Conservation (phyloP, 1,140 invertebrate genomes). For the Drosophila athabasca region DNA sequence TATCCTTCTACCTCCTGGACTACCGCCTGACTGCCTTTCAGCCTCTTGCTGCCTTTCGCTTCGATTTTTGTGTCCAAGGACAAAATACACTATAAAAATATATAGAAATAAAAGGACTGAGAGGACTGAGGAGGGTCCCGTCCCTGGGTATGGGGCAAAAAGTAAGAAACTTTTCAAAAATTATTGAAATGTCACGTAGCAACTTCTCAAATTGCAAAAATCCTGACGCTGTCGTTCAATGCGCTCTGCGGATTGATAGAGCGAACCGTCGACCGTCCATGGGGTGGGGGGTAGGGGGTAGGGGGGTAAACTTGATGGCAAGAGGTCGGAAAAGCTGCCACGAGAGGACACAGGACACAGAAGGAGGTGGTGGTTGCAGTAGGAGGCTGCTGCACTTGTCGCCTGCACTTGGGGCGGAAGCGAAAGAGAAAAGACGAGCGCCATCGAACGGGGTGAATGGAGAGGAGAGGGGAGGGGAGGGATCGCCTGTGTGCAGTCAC, state of each 20-base stretch:
- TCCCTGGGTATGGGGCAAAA: slow-evolving; percentile 6
- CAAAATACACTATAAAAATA: slow-evolving; percentile 69
- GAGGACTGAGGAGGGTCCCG: slow-evolving; percentile 3
- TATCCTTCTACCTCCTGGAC: slow-evolving; percentile 35
- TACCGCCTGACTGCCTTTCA: slow-evolving; percentile 17
- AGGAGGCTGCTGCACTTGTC: slow-evolving; percentile 67
- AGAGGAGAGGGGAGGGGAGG: too few relatives aligned
- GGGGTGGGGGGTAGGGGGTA: slow-evolving; percentile 6
- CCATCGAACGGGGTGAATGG: slow-evolving; percentile 3
- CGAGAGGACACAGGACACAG: too few relatives aligned
- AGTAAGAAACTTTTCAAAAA: slow-evolving; percentile 83
- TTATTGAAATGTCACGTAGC: slow-evolving; percentile 84
- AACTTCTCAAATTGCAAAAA: slow-evolving; percentile 84
- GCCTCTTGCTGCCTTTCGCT: slow-evolving; percentile 12
- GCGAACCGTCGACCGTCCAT: slow-evolving; percentile 54
- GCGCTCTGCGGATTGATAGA: slow-evolving; percentile 83
- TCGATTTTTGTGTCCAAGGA: slow-evolving; percentile 75
- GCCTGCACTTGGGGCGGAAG: slow-evolving; percentile 52
- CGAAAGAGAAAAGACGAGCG: slow-evolving; percentile 3
- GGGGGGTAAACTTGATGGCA: slow-evolving; percentile 2
- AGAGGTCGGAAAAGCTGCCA: too few relatives aligned
- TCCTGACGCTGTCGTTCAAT: slow-evolving; percentile 84
- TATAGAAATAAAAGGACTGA: slow-evolving; percentile 52
- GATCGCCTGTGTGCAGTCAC: slow-evolving; percentile 40
- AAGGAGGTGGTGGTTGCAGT: not conserved